Base-by-base conservation (phyloP, 2,797 vertebrate genomes). In the Rachycentron canadum region DNA sequence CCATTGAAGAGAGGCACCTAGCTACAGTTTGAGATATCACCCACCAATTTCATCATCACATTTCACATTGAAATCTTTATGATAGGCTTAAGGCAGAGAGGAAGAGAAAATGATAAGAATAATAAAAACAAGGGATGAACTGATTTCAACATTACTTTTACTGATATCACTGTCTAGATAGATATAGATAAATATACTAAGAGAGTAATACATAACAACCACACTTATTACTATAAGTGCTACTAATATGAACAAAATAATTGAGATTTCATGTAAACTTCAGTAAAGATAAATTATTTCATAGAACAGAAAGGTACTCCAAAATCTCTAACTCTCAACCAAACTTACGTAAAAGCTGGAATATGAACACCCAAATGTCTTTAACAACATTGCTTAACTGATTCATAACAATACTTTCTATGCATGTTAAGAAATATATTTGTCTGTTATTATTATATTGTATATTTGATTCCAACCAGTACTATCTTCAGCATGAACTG, bases 1-100 rank as follows among this genome's bases (percentile, higher is more conserved):
- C 82, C 76, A 88, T 47, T 93, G 89, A 87, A 30, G 70, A 90
- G 57, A 85, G 49, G 69, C 23, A 28, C 32, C 50, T 78, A 13
- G 21, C 40, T 65, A 38, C 41, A 65, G 25, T 75, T 49, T 41
- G 70, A 84, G 55, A 69, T 47, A 9, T 41, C 47, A 68, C 17
- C 12, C 25, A 50, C n/a, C 61, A 49, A 60, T 41, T 45, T 49
- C 2, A 70, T 38, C 3, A 69, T 23, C 26, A 61, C 47, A 70
- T 49, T 58, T 57, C 25, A 68, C 19, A 21, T 36, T 34, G 28
- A 61, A 63, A 53, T 47, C 12, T 73, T 58, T 11, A 50, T 56
- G 10, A 69, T 10, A 69, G 12, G 23, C 25, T 50, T 59, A 59
- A 16, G 3, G n/a, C n/a, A 61, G 7, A 50, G 11, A 60, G 41